Conservation (phyloP, 2,113 vertebrate genomes). For the Egretta garzetta region DNA sequence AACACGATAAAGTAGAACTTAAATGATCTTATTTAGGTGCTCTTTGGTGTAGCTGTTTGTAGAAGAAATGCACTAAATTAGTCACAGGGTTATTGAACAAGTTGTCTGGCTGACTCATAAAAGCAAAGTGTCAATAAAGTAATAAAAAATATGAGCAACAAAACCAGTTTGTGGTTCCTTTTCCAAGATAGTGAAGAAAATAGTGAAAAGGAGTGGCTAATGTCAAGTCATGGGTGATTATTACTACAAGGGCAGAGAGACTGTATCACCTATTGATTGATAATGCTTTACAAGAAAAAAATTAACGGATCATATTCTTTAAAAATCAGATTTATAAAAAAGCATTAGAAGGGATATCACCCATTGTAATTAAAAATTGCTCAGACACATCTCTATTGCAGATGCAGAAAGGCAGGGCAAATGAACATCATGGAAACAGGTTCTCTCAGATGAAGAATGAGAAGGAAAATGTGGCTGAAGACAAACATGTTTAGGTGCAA, state of each 20-base stretch:
- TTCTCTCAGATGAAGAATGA: background rate
- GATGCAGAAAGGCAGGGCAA: background rate
- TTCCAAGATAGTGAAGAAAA: conserved; percentile 38
- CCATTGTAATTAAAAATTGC: background rate
- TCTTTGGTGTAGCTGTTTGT: background rate
- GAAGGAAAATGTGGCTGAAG: background rate
- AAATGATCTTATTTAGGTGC: background rate
- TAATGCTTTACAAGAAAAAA: background rate
- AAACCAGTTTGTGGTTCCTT: background rate
- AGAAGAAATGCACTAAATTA: conserved; percentile 31
- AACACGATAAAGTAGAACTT: background rate
- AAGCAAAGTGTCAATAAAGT: conserved; percentile 23
- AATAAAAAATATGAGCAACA: background rate
- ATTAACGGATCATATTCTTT: background rate
- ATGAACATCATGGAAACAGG: rapidly evolving
- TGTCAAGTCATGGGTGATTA: background rate
- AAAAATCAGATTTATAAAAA: background rate
- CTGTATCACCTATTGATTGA: background rate
- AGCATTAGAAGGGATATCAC: background rate
- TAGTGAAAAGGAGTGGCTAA: background rate
- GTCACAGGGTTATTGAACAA: conserved; percentile 36
- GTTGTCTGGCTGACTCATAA: conserved; percentile 69
- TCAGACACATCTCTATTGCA: background rate
- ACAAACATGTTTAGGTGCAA: background rate
- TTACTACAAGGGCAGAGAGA: background rate